Evolutionary conservation across 2,888 invertebrate genomes (phyloP).

Genomic region (Spialia ferax): DNA sequence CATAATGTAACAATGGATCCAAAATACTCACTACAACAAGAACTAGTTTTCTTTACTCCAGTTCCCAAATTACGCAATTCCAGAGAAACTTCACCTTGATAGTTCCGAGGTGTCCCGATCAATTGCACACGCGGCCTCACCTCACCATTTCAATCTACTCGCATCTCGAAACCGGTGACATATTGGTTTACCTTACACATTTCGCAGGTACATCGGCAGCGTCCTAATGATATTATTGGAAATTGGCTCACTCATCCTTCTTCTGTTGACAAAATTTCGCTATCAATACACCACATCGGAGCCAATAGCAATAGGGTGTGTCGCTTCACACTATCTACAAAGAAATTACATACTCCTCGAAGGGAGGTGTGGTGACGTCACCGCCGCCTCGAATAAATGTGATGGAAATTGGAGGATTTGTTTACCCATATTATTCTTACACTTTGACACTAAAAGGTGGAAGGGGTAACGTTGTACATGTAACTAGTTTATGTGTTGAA

Average conservation of each 20-base stretch:
- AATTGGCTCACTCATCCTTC: conserved; percentile 67
- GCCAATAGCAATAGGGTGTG: conserved; percentile 77
- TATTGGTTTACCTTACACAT: conserved; percentile 51
- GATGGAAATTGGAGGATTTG: conserved; percentile 88
- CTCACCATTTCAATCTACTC: conserved; percentile 33
- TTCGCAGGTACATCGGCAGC: conserved; percentile 19
- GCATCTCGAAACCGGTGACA: conserved; percentile 41
- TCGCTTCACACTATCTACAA: conserved; percentile 80
- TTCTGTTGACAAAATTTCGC: conserved; percentile 69
- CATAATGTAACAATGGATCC: not conserved
- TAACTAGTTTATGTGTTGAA: conserved; percentile 28
- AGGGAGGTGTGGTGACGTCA: conserved; percentile 59
- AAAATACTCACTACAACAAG: not conserved
- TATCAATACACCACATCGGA: conserved; percentile 65
- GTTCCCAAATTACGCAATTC: conserved; percentile 4
- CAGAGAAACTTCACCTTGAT: conserved; percentile 14
- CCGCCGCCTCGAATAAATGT: conserved; percentile 80
- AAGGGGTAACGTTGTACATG: conserved; percentile 53
- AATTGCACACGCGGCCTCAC: conserved; percentile 26
- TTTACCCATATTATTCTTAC: conserved; percentile 86
- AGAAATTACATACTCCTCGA: conserved; percentile 74
- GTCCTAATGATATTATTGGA: conserved; percentile 69
- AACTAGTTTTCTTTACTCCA: not conserved
- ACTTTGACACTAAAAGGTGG: conserved; percentile 86
- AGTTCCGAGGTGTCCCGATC: conserved; percentile 31